Percentiles rank a stretch among this genome's conserved stretches.
Conservation (phyloP, 30 jellyfish, hydroid and myxozoan genomes). For the Aurelia sp. region DNA sequence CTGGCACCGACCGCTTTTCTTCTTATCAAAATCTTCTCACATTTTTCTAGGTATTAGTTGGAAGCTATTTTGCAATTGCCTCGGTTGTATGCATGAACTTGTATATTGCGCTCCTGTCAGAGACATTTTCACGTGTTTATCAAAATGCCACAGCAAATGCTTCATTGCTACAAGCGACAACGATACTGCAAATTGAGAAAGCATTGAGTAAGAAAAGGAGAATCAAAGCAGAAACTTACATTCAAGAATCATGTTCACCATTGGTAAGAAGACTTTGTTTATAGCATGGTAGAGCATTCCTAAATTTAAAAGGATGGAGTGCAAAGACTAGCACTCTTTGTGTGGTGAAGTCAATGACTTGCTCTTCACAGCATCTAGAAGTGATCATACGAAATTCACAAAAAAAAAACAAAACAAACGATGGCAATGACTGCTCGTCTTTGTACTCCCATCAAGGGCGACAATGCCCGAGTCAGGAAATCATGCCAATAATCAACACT, state of each 20-base stretch:
- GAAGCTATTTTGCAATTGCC: constrained; percentile 83
- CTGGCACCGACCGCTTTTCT: too few species aligned
- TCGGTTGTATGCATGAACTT: constrained; percentile 91
- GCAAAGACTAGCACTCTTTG: too few species aligned
- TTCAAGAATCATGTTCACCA: constrained; percentile 84
- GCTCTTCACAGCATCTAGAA: too few species aligned
- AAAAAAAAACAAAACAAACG: too few species aligned
- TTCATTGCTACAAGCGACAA: constrained; percentile 91
- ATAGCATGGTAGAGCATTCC: too few species aligned
- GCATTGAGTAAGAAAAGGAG: constrained; percentile 70
- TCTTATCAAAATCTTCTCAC: neutral
- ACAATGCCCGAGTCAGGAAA: too few species aligned
- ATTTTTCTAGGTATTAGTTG: constrained; percentile 76
- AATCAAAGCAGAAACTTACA: constrained; percentile 30
- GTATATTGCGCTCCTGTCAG: constrained; percentile 92
- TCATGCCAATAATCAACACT: too few species aligned
- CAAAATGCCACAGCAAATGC: constrained; percentile 97
- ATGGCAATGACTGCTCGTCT: too few species aligned
- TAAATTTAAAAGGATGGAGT: too few species aligned
- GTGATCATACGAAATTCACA: too few species aligned
- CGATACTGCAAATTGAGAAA: constrained; percentile 83
- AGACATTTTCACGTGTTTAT: constrained; percentile 95
- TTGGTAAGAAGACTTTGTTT: constrained; percentile 53
- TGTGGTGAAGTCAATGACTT: too few species aligned
- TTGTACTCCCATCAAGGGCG: too few species aligned